Base-by-base conservation (phyloP, 2,797 vertebrate species). In the Myotis myotis region DNA sequence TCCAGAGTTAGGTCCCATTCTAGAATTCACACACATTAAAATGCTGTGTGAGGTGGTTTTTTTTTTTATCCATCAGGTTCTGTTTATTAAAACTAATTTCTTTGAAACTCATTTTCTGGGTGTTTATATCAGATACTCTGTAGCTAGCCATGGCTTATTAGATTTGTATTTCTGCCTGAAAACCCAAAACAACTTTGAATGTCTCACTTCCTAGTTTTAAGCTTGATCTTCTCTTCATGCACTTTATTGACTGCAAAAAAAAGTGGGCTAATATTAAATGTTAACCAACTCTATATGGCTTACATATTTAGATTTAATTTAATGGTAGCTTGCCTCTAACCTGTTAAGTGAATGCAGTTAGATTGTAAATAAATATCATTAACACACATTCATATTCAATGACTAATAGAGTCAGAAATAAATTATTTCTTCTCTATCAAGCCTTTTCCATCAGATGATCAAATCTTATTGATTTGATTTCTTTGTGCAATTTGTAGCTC, bases 391-490 rank as follows among this genome's bases (percentile, higher is more conserved):
- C 68, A 30, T n/a, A 72, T 17, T 44, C 19, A 57, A 64, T 7
- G 4, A 33, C 30, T 16, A 17, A 8, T 25, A 36, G 7, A 17
- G 7, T 83, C 78, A 85, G 22, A 83, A 90, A n/a, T 22, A 49
- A 17, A 13, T 62, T 9, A 49, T 33, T 87, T 82, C 78, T 94
- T 76, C 62, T 81, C 78, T 62, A 76, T 72, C 36, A 51, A 90
- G 70, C 0, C n/a, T 20, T 95, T 83, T 70, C 44, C 5, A 70
- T 70, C 68, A 53, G 4, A n/a, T 66, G 60, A 87, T 72, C 20
- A 81, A 74, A 74, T 85, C 16, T 74, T 89, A 92, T 60, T 92
- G 84, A 96, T 86, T 96, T 92, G 23, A 49, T 71, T 96, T 88
- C 84, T 90, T 22, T 75, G 10, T 70, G 75, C 33, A 84, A 36